Percentiles rank a stretch among this genome's conserved stretches.
Conservation (phyloP, 2,797 vertebrate genomes). For the Chloroceryle inda region DNA sequence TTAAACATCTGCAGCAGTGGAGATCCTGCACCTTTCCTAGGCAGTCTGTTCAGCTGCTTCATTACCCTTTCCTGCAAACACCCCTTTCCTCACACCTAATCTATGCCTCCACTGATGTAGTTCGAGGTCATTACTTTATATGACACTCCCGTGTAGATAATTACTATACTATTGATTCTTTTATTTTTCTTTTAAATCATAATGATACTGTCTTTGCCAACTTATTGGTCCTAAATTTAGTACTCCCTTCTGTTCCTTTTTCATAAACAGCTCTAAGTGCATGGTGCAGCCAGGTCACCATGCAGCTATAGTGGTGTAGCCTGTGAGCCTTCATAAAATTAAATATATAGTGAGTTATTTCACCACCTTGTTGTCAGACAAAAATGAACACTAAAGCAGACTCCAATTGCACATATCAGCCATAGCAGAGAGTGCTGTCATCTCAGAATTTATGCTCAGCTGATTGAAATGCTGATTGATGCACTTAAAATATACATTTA, state of each 20-base stretch:
- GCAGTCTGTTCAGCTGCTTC: neutral
- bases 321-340: neutral
- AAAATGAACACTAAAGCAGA: neutral
- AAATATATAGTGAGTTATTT: neutral
- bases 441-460: neutral
- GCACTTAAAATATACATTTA: neutral
- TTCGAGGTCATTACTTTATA: neutral
- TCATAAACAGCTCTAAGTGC: neutral
- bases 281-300: neutral
- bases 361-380: neutral
- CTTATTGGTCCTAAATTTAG: neutral
- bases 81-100: neutral
- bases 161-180: neutral
- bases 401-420: neutral
- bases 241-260: neutral
- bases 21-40: neutral
- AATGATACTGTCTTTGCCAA: neutral
- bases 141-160: neutral
- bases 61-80: neutral
- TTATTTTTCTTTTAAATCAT: neutral
- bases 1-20: neutral
- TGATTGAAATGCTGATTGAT: neutral
- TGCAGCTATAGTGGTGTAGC: neutral
- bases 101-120: neutral
- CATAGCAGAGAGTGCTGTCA: neutral